Percentiles rank a stretch among this genome's conserved stretches.
These are phyloP conservation scores for Thermophis baileyi DNA, from an alignment of 2,113 vertebrate species.

Conservation along the genomic window DNA sequence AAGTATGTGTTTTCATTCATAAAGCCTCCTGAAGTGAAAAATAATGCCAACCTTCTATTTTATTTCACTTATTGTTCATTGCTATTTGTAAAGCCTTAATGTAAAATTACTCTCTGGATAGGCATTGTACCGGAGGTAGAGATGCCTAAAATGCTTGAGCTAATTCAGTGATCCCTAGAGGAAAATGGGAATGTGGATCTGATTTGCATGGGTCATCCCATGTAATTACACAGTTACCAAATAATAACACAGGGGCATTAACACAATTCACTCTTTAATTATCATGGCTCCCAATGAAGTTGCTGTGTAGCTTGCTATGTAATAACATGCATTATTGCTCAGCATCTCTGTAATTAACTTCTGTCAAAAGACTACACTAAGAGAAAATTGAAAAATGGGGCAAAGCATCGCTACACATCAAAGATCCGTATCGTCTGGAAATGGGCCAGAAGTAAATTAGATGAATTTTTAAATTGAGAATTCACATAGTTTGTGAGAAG, in stretches of 20 bases:
- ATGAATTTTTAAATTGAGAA: constrained; percentile 18
- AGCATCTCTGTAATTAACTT: constrained; percentile 51
- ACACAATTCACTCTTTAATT: constrained; percentile 55
- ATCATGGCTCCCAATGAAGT: constrained; percentile 49
- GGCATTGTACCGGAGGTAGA: not conserved
- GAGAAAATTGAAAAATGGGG: constrained; percentile 41
- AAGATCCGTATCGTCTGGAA: constrained; percentile 41
- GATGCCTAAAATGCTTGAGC: not conserved
- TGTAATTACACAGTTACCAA: constrained; percentile 52
- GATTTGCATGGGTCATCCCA: constrained; percentile 53
- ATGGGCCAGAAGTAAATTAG: constrained; percentile 25
- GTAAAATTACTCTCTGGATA: not conserved
- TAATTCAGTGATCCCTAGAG: constrained; percentile 12
- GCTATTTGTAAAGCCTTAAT: not conserved
- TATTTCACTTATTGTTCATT: not conserved
- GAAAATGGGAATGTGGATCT: constrained; percentile 44
- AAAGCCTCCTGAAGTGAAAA: not conserved
- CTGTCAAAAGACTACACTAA: constrained; percentile 37
- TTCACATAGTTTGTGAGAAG: not conserved
- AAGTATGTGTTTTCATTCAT: not conserved
- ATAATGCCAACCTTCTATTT: not conserved
- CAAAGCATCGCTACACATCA: constrained; percentile 46
- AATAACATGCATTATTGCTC: constrained; percentile 63
- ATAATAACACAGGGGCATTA: constrained; percentile 53
- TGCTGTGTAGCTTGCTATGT: constrained; percentile 60